Conservation (phyloP, 2,888 invertebrate species). For the Acrobasis suavella region DNA sequence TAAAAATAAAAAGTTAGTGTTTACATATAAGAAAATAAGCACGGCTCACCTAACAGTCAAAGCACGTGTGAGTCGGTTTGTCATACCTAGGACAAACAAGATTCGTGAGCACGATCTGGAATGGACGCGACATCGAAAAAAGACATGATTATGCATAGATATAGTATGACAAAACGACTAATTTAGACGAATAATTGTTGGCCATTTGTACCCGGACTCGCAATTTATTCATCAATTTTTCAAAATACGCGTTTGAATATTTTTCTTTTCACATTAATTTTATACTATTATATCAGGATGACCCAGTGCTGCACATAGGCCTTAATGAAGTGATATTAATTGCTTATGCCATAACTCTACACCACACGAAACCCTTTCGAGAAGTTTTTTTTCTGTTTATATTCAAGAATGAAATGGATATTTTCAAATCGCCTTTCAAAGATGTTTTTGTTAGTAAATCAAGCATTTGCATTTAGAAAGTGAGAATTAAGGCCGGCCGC, state of each 20-base stretch:
- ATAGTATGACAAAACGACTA: not conserved
- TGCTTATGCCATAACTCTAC: too few species aligned
- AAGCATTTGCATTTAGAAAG: too few species aligned
- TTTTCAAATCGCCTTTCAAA: too few species aligned
- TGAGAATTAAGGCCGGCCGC: too few species aligned
- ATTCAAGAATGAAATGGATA: too few species aligned
- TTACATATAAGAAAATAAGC: not conserved
- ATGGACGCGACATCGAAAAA: not conserved
- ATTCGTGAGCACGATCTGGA: slow-evolving; percentile 1
- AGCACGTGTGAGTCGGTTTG: slow-evolving; percentile 2
- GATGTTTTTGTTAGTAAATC: too few species aligned
- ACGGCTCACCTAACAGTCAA: not conserved
- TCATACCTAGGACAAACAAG: not conserved
- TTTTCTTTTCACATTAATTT: not conserved
- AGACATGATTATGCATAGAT: not conserved
- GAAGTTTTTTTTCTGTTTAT: too few species aligned
- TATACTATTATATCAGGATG: not conserved
- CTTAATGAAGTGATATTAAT: too few species aligned
- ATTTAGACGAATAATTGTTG: not conserved
- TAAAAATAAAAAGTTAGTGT: too few species aligned
- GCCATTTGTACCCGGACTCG: not conserved
- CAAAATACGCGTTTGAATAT: too few species aligned
- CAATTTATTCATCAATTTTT: not conserved
- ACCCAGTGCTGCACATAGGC: too few species aligned
- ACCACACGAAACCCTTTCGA: too few species aligned